A percentile compares a stretch with the other conserved stretches of the same genome.
These are phyloP conservation scores for Agapornis canus DNA, from an alignment of 2,797 vertebrate species.

Conservation along the genomic window DNA sequence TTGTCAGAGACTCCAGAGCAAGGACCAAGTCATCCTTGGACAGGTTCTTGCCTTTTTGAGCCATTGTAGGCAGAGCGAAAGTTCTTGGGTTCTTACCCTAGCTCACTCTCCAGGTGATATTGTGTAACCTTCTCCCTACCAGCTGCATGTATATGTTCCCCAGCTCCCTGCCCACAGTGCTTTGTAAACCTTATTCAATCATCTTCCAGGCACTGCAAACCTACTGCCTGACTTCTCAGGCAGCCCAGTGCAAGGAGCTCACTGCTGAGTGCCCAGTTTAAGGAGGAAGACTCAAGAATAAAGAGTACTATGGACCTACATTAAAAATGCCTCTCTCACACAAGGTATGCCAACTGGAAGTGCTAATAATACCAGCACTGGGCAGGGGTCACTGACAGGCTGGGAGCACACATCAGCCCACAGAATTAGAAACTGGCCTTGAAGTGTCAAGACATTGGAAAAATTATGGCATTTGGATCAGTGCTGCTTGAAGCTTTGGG, in stretches of 20 bases:
- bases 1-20: neutral
- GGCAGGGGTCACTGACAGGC: neutral
- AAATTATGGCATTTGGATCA: neutral
- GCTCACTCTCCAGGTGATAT: neutral
- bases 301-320: neutral
- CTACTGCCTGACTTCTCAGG: neutral
- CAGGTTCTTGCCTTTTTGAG: neutral
- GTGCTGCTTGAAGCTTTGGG: neutral
- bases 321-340: neutral
- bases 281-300: neutral
- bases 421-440: neutral
- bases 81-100: neutral
- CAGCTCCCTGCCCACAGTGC: accelerated
- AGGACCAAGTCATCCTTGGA: neutral
- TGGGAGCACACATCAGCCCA: neutral
- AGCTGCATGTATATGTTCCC: neutral
- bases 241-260: neutral
- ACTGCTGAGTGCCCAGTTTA: neutral
- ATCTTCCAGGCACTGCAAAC: neutral
- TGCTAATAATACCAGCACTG: neutral
- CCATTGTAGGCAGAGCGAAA: neutral
- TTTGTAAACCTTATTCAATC: neutral
- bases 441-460: neutral
- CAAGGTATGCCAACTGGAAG: neutral
- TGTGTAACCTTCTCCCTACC: neutral